Evolutionary conservation across 2,797 vertebrate species (phyloP).

Genomic region (Gastrophryne carolinensis): DNA sequence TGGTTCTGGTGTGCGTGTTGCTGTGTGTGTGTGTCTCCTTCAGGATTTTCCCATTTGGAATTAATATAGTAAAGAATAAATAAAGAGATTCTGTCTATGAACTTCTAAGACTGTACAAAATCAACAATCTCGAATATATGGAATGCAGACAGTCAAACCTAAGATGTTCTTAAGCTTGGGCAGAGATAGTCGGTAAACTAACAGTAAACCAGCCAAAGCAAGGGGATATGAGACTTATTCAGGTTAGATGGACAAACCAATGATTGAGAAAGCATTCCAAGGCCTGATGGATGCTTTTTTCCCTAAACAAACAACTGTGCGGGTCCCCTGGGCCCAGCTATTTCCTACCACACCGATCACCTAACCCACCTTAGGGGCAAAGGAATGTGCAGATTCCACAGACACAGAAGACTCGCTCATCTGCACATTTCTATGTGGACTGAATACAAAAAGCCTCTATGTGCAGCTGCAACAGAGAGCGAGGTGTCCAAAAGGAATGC

Average conservation of each 20-base stretch:
- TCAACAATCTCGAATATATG: conserved; percentile 10
- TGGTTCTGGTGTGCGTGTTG: too few species aligned
- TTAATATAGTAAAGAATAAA: conserved; percentile 3
- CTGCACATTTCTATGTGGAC: conserved; percentile 28
- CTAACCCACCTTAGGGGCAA: conserved; percentile 40
- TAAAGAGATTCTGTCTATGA: conserved; percentile 23
- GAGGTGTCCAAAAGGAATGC: conserved; percentile 11
- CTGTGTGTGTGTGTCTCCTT: too few species aligned
- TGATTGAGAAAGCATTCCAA: conserved; percentile 36
- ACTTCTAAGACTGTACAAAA: not conserved
- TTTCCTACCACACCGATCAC: conserved; percentile 50
- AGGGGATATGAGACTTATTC: conserved; percentile 27
- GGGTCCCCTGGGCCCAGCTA: conserved; percentile 36
- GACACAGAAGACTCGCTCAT: conserved; percentile 47
- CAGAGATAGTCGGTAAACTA: conserved; percentile 9
- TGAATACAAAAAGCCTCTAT: conserved; percentile 42
- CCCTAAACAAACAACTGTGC: conserved; percentile 46
- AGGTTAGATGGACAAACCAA: conserved; percentile 25
- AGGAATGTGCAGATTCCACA: conserved; percentile 43
- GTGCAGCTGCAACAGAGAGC: conserved; percentile 20
- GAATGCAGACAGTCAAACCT: conserved; percentile 26
- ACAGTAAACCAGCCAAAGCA: conserved; percentile 13
- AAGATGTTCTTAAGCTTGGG: conserved; percentile 27
- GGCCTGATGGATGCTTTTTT: conserved; percentile 42
- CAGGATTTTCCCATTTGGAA: not conserved